Base-by-base conservation (phyloP, 2,888 invertebrate species). In the Eurytoma californica region DNA sequence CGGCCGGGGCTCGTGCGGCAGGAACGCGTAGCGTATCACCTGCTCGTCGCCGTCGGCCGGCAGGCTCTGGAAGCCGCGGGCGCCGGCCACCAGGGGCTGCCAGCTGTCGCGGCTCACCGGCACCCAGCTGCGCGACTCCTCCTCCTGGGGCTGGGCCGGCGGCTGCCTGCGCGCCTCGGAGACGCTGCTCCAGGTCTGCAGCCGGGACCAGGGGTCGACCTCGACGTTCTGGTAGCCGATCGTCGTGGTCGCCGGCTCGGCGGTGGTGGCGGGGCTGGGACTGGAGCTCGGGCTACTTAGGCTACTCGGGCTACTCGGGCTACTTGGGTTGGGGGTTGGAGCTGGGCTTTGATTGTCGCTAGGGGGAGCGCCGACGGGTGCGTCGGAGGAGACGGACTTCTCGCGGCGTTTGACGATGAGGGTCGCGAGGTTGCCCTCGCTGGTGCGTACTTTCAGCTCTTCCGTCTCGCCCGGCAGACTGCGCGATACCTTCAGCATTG, bases 401-500 rank as follows among this genome's bases (percentile, higher is more conserved):
- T 94, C 94, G 4, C 91, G 91, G 85, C 94, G 93, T 89, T 95
- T 95, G 5, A 95, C 95, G 61, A 95, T 94, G 14, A 96, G 91
- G 84, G 95, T 95, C 0, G 96, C 95, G 30, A 95, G 91, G 79
- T 94, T 94, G 2, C 96, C 96, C 28, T 94, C 93, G 86, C 94
- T 94, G 0, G 95, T 95, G 85, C 94, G 93, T 0, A 96, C 95
- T 86, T 94, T 95, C 60, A 96, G 90, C 53, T 95, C 95, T 87
- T 95, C 94, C 66, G 94, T 95, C 82, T 94, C 93, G 30, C 94
- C 94, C 0, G 96, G 95, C 18, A 96, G 91, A 87, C 95, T 95
- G 81, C 96, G 92, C 2, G 95, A 94, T 24, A 95, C 95, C 88
- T 95, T 95, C 61, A 95, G 91, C 88, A 95, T 94, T 0, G 95